These are phyloP conservation scores for Synanceia verrucosa DNA, from an alignment of 2,797 vertebrate genomes.

Conservation along the genomic window DNA sequence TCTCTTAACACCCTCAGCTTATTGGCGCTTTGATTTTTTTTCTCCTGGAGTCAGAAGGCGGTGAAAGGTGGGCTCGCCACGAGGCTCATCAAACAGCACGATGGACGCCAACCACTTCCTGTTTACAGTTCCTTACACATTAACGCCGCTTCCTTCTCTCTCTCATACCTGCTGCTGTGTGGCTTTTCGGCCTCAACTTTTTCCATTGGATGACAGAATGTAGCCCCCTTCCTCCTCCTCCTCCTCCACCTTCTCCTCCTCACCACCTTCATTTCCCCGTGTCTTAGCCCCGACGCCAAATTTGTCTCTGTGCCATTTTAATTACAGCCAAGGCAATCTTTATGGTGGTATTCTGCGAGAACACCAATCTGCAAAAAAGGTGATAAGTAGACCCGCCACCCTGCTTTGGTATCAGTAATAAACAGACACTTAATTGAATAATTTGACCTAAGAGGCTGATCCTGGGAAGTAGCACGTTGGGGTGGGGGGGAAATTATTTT, in stretches of 20 bases:
- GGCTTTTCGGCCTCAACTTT: constrained; percentile 62
- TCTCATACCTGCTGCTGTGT: constrained; percentile 43
- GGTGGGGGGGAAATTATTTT: constrained; percentile 78
- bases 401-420: constrained; percentile 88
- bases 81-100: constrained; percentile 82
- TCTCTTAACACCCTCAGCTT: constrained; percentile 78
- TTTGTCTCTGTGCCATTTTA: constrained; percentile 90
- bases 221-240: constrained; percentile 66
- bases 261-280: constrained; percentile 72
- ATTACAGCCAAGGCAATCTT: constrained; percentile 89
- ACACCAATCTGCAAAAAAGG: constrained; percentile 89
- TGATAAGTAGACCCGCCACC: constrained; percentile 87
- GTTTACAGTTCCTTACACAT: too few species aligned
- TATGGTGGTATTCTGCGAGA: constrained; percentile 86
- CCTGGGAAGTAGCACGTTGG: constrained; percentile 81
- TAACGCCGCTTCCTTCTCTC: too few species aligned
- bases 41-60: constrained; percentile 68
- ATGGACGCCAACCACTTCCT: constrained; percentile 69
- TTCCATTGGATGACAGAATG: constrained; percentile 74
- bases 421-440: constrained; percentile 92
- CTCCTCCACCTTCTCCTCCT: constrained; percentile 64
- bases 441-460: constrained; percentile 90
- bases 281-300: constrained; percentile 83
- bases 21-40: constrained; percentile 77
- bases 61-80: constrained; percentile 81